Percentiles rank a stretch among this genome's conserved stretches.
Evolutionary conservation across 2,888 invertebrate genomes (phyloP).

Genomic region (Drosophila mercatorum): DNA sequence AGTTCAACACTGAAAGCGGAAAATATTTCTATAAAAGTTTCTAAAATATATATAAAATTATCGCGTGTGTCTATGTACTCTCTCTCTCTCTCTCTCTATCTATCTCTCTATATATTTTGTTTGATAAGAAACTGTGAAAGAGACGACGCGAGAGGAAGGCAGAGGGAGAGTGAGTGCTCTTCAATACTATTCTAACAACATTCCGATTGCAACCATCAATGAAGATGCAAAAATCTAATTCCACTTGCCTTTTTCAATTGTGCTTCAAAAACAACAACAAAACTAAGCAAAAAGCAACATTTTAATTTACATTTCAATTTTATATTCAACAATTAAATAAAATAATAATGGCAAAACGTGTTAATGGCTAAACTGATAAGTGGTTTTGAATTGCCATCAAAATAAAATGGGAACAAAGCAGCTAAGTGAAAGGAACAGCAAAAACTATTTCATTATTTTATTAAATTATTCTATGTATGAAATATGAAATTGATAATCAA

Average conservation of each 20-base stretch:
- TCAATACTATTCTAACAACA: conserved; percentile 9
- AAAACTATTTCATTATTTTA: conserved; percentile 1
- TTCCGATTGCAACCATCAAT: conserved; percentile 11
- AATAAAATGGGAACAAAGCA: conserved; percentile 1
- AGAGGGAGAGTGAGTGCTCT: neutral
- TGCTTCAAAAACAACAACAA: neutral
- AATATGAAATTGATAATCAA: neutral
- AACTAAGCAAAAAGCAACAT: conserved; percentile 7
- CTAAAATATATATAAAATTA: conserved; percentile 35
- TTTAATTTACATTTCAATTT: conserved; percentile 5
- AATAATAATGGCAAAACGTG: conserved; percentile 39
- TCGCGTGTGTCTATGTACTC: conserved; percentile 8
- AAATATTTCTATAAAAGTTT: conserved; percentile 33
- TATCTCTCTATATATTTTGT: neutral
- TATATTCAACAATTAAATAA: neutral
- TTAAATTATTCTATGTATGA: neutral
- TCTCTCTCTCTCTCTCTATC: neutral
- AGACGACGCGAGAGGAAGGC: neutral
- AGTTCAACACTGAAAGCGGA: conserved; percentile 41
- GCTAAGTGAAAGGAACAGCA: conserved; percentile 37
- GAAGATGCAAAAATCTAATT: conserved; percentile 11
- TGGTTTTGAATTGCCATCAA: conserved; percentile 1
- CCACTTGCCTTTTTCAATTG: conserved; percentile 2
- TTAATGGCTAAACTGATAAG: conserved; percentile 37
- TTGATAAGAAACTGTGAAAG: conserved; percentile 41